These are phyloP conservation scores for Lycaena phlaeas DNA, from an alignment of 2,888 invertebrate genomes.

Conservation along the genomic window DNA sequence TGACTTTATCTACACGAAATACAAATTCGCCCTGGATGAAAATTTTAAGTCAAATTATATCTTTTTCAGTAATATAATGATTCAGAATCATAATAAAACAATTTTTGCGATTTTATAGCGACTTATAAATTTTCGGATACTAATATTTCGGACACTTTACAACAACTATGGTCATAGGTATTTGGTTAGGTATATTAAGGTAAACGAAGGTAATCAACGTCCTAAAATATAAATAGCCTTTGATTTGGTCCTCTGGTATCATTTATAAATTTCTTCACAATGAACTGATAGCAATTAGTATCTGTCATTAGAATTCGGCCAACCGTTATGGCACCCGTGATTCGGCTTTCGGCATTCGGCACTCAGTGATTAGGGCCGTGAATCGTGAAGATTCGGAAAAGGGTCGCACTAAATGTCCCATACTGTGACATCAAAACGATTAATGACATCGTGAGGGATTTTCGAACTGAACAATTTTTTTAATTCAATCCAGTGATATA, in stretches of 20 bases:
- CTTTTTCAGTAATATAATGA: too few relatives aligned
- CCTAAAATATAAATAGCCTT: constrained; percentile 21
- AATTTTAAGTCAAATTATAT: too few relatives aligned
- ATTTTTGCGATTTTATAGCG: too few relatives aligned
- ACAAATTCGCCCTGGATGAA: too few relatives aligned
- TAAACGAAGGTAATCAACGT: too few relatives aligned
- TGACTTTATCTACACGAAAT: too few relatives aligned
- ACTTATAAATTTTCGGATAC: too few relatives aligned
- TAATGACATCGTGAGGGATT: constrained; percentile 56
- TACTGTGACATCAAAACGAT: constrained; percentile 70
- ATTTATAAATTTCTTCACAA: constrained; percentile 22
- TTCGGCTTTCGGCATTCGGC: constrained; percentile 43
- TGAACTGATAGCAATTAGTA: constrained; percentile 34
- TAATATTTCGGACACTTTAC: too few relatives aligned
- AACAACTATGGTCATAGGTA: too few relatives aligned
- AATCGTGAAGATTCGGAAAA: constrained; percentile 50
- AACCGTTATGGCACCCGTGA: constrained; percentile 32
- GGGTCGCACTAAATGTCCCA: constrained; percentile 71
- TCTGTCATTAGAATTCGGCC: constrained; percentile 37
- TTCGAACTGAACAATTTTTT: constrained; percentile 55
- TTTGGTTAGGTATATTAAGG: too few relatives aligned
- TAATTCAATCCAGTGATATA: background rate
- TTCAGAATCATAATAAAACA: too few relatives aligned
- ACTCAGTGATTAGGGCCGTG: constrained; percentile 54
- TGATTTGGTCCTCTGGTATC: constrained; percentile 7